phyloP scores from a whole-genome alignment of 2,888 invertebrate genomes.

The Platyscelio sp. region DNA sequence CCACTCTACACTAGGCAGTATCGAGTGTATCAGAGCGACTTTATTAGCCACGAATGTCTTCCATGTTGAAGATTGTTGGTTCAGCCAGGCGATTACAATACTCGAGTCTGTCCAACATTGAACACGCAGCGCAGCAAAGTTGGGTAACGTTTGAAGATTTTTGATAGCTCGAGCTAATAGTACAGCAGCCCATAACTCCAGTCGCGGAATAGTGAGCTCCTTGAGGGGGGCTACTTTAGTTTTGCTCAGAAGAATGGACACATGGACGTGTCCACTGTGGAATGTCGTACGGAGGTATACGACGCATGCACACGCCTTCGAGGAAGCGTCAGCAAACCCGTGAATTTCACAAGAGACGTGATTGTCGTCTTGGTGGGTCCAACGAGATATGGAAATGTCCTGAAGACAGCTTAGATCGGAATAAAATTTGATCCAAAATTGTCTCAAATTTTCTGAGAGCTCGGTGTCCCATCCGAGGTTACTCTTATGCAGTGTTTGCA shows the following conservation, averaged over 20 bases:
- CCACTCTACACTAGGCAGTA: background rate
- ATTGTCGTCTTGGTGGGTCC: background rate
- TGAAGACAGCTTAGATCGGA: background rate
- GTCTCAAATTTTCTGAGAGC: background rate
- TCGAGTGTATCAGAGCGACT: background rate
- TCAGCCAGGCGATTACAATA: conserved; percentile 21
- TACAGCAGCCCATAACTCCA: background rate
- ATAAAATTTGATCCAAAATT: background rate
- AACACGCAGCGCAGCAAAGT: background rate
- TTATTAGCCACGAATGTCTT: conserved; percentile 1
- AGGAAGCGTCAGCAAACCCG: no score
- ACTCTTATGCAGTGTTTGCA: background rate
- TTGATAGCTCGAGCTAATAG: background rate
- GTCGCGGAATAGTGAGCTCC: no score
- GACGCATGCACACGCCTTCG: no score
- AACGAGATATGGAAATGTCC: background rate
- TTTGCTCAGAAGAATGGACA: background rate
- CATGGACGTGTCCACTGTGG: no score
- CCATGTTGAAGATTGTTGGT: background rate
- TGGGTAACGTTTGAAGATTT: background rate
- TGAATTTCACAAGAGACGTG: background rate
- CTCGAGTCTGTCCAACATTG: conserved; percentile 20
- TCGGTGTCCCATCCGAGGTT: background rate
- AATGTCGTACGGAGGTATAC: no score
- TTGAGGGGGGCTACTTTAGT: background rate